Evolutionary conservation across 2,113 vertebrate species (phyloP), one percentile per base, ranked within the genome.

Genomic region (Rhombomys opimus): DNA sequence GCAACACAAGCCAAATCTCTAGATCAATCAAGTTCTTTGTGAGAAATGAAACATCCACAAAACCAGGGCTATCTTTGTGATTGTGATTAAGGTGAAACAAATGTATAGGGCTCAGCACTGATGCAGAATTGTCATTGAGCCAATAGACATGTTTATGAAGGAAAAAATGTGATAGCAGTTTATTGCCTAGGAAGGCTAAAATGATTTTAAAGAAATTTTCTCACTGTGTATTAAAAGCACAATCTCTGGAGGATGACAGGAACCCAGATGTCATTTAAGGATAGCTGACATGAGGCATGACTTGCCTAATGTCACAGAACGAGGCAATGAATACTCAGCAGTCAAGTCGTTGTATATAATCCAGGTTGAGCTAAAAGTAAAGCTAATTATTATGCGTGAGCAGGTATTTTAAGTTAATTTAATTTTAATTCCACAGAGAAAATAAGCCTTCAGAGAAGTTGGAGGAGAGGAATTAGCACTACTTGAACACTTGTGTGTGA

Each of bases 321-420:
- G 67, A 88, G 54, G 46, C n/a, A 61, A 92, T 20, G 86, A 95
- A 93, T 61, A 82, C 15, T 85, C 52, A 93, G 61, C 41, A 90
- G 65, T 86, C 35, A 38, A 77, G 41, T 90, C 86, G 73, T 50
- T 94, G 88, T 76, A 65, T 84, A 32, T 72, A 80, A 93, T 94
- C 88, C 52, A 96, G 46, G n/a, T n/a, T 46, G 61, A 76, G 72
- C 63, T 95, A 95, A 92, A 92, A 92, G 84, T 93, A 93, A 92
- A 87, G 57, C 27, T 81, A 65, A 70, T 88, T 94, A 63, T 75
- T 89, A 92, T 76, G 38, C 32, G 59, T 57, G 72, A 86, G 52
- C 27, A 85, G 11, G 5, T 85, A 88, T 52, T 95, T 38, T 97
- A 90, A 75, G 89, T 70, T 90, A 91, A 46, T 46, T 46, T 46